Base-by-base conservation (phyloP, 2,113 vertebrate species). In the Chloebia gouldiae region DNA sequence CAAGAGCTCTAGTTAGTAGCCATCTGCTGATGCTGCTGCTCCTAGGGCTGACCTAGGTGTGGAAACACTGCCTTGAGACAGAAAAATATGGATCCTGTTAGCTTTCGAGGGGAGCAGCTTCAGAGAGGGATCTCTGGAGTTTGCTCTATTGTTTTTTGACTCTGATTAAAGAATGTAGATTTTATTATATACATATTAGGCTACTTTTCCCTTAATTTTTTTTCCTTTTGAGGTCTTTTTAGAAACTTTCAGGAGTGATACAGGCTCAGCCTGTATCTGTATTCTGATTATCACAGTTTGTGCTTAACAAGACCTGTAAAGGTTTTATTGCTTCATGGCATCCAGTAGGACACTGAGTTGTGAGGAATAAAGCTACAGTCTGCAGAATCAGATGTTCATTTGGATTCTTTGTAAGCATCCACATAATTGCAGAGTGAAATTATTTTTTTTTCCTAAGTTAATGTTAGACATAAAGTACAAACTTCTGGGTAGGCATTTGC, bases 21-120 rank as follows among this genome's bases (percentile, higher is more conserved):
- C 9, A 21, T 9, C 10, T 59, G 39, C 72, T 65, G 47, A 37
- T 37, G 9, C 37, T 53, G 13, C 42, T 66, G 14, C 13, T 90
- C 5, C 6, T 50, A 45, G 33, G 11, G 15, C 39, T 1, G 6
- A 20, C 10, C 25, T 59, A 1, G 1, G 7, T 64, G n/a, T 60
- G 66, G 10, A 57, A 80, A 27, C 9, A 15, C 59, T 51, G 33
- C 18, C 31, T 72, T 64, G 63, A 61, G 39, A 81, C 23, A 40
- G 31, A 30, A 3, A 80, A 24, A 20, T 20, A 27, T 47, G 18
- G 8, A 21, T 82, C 68, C 54, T 77, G 9, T 20, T 83, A 31
- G 18, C 50, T 77, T 83, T 73, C 20, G 8, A 56, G 30, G 20
- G 20, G 12, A 68, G 18, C 27, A 51, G 11, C 19, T 56, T n/a